Percentiles rank a stretch among this genome's conserved stretches.
Conservation (phyloP, 2,113 vertebrate species). For the Cricetomys ansorgei region DNA sequence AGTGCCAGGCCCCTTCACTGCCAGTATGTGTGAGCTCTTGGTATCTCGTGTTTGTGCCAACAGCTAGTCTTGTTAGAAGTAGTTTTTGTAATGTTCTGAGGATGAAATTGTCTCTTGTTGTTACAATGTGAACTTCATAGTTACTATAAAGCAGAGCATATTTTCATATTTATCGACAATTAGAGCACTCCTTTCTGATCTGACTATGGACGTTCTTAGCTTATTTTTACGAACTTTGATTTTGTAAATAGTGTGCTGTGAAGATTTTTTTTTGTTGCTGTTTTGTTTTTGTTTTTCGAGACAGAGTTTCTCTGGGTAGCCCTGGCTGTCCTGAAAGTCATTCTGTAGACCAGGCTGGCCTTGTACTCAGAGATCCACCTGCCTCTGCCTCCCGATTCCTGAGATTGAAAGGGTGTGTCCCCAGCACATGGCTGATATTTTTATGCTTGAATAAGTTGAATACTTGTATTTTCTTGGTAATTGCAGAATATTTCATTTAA, state of each 20-base stretch:
- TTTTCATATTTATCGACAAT: background rate
- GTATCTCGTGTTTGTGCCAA: background rate
- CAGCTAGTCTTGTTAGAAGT: background rate
- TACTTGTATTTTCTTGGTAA: background rate
- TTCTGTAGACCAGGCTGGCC: too few relatives aligned
- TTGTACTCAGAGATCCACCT: too few relatives aligned
- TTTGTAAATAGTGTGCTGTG: background rate
- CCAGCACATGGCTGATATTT: too few relatives aligned
- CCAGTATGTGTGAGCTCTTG: background rate
- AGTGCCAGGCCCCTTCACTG: background rate
- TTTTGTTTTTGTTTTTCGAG: too few relatives aligned
- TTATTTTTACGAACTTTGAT: constrained; percentile 27
- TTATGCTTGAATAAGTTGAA: background rate
- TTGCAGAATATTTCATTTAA: background rate
- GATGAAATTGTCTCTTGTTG: background rate
- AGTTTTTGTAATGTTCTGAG: constrained; percentile 26
- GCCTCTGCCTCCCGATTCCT: too few relatives aligned
- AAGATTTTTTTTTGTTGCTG: background rate
- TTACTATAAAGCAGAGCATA: background rate
- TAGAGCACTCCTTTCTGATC: background rate
- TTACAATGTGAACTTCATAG: background rate
- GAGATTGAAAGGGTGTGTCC: too few relatives aligned
- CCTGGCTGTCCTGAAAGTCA: too few relatives aligned
- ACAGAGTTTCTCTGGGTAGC: too few relatives aligned
- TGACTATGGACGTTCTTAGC: background rate